Evolutionary conservation across 2,113 vertebrate species (phyloP), one percentile per base, ranked within the genome.

Genomic region (Charina bottae): DNA sequence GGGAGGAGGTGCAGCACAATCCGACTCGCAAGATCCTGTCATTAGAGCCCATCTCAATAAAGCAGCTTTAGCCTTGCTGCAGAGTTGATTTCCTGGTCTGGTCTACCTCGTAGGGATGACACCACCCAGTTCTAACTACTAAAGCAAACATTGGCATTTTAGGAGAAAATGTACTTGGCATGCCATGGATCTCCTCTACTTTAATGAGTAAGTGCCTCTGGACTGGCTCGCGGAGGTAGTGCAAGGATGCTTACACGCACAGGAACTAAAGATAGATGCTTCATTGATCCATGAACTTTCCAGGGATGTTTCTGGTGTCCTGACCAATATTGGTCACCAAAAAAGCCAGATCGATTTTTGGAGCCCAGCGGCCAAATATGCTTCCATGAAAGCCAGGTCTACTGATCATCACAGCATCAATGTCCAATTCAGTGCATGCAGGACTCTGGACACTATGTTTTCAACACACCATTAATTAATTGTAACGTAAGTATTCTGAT

Each of bases 241-340:
- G 86, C 4, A 26, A 72, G 87, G 85, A 60, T 2, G 7, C 21
- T 21, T 24, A 55, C 53, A 15, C 17, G 19, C 5, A 83, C 1
- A 0, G 1, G 24, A 2, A 42, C 42, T 91, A 90, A 33, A 28
- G 56, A 28, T 8, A 84, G 72, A 11, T 6, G 3, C 42, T 62
- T 9, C 23, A 60, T 24, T 78, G 23, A 33, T 7, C 11, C 92
- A 2, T 42, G 37, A 49, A 37, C 92, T 19, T 15, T 72, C 54
- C 85, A 33, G 17, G 0, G 0, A 87, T 64, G 46, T 90, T 83
- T 92, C 68, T 83, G 0, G 56, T 54, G 0, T 11, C 55, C 15
- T 1, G n/a, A 88, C 4, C 91, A 94, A 93, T 0, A 55, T 0
- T 49, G 46, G n/a, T 26, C 17, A 28, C n/a, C 59, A 24, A 9